Percentiles rank a stretch among this genome's conserved stretches.
These are phyloP conservation scores for Gymnocypris eckloni DNA, from an alignment of 2,797 vertebrate genomes.

Conservation along the genomic window DNA sequence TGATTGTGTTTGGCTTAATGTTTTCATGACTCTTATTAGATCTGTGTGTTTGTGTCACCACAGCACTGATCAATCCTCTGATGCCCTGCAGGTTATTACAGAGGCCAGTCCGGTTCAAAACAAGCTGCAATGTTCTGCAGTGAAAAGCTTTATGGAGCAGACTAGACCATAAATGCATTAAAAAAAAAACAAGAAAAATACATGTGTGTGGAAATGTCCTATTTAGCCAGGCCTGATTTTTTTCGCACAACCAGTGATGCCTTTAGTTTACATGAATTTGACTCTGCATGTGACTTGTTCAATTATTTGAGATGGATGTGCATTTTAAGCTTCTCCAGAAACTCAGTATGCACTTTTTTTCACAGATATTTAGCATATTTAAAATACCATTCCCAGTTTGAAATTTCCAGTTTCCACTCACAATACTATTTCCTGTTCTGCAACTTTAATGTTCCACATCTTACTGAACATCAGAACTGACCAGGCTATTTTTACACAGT, in stretches of 20 bases:
- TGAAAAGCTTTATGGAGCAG: neutral
- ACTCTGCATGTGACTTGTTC: neutral
- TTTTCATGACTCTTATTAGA: neutral
- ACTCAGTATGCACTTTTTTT: neutral
- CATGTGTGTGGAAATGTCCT: neutral
- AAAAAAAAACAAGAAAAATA: neutral
- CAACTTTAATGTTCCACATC: neutral
- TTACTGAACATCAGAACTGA: neutral
- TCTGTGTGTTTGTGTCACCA: neutral
- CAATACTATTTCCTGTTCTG: neutral
- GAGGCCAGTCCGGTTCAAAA: slow-evolving; percentile 2
- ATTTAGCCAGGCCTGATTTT: neutral
- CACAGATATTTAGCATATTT: neutral
- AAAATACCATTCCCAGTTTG: neutral
- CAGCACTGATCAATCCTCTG: slow-evolving; percentile 22
- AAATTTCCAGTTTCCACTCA: neutral
- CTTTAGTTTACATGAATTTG: neutral
- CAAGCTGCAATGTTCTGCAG: neutral
- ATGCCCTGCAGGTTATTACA: slow-evolving; percentile 7
- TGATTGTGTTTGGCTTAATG: neutral
- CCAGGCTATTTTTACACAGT: neutral
- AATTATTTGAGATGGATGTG: neutral
- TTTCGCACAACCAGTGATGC: neutral
- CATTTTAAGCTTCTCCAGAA: too few relatives aligned
- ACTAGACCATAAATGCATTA: neutral